Evolutionary conservation across 2,113 vertebrate species (phyloP).

Genomic region (Orcinus orca): DNA sequence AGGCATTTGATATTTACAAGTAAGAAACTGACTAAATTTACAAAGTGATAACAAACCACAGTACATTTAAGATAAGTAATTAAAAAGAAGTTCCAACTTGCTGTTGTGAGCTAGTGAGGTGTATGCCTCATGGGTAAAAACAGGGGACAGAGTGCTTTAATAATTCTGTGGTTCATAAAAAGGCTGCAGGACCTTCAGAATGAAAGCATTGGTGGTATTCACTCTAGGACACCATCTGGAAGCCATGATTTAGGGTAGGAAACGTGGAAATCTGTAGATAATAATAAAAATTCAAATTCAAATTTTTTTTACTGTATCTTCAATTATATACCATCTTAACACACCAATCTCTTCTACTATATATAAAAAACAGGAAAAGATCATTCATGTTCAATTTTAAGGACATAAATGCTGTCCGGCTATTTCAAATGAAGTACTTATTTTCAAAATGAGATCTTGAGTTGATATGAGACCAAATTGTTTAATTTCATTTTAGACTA

Average conservation of each 20-base stretch:
- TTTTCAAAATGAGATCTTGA: neutral
- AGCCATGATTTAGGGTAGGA: neutral
- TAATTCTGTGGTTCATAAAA: neutral
- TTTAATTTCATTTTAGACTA: neutral
- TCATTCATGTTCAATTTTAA: neutral
- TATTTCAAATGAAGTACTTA: neutral
- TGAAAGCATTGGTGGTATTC: neutral
- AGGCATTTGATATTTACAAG: constrained; percentile 39
- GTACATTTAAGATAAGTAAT: constrained; percentile 56
- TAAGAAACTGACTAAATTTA: constrained; percentile 59
- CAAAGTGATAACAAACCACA: constrained; percentile 54
- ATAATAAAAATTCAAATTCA: constrained; percentile 7
- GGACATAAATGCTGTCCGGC: neutral
- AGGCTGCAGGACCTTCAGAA: neutral
- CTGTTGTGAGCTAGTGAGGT: neutral
- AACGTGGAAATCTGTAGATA: neutral
- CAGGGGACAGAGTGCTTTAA: neutral
- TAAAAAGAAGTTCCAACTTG: constrained; percentile 28
- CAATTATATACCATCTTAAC: neutral
- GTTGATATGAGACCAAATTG: neutral
- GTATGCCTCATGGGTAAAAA: neutral
- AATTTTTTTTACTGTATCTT: neutral
- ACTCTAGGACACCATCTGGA: neutral
- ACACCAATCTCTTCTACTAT: neutral
- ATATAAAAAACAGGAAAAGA: neutral